phyloP scores from a whole-genome alignment of 1,140 invertebrate species.

The Aphelinus certus region DNA sequence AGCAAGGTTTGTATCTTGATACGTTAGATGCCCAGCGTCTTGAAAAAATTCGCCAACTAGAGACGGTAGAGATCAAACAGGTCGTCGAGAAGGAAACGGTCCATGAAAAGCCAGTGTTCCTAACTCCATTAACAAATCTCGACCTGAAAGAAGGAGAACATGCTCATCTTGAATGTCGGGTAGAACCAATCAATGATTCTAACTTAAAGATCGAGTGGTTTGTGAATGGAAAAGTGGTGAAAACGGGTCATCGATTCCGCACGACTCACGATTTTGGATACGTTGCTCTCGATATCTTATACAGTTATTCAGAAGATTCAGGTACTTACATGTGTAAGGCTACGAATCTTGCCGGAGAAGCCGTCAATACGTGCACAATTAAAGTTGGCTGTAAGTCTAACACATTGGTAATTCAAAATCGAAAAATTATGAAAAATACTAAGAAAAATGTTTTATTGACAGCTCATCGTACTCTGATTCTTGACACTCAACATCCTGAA shows the following conservation, averaged over 20 bases:
- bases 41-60: constrained; percentile 88
- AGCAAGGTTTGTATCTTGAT: constrained; percentile 84
- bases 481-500: constrained; percentile 93
- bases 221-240: constrained; percentile 62
- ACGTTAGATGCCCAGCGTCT: constrained; percentile 89
- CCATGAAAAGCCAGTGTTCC: constrained; percentile 85
- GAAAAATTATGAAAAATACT: too few relatives aligned
- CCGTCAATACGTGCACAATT: constrained; percentile 90
- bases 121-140: constrained; percentile 85
- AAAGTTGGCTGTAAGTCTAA: constrained; percentile 74
- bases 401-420: too few relatives aligned
- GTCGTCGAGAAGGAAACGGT: constrained; percentile 80
- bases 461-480: constrained; percentile 83
- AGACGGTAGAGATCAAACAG: constrained; percentile 80
- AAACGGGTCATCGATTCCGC: constrained; percentile 83
- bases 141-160: constrained; percentile 91
- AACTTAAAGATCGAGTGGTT: constrained; percentile 95
- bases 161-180: constrained; percentile 93
- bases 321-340: constrained; percentile 96
- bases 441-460: constrained; percentile 31
- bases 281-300: constrained; percentile 92
- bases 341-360: constrained; percentile 90
- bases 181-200: constrained; percentile 95
- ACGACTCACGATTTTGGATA: constrained; percentile 96
- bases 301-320: constrained; percentile 92